These are phyloP conservation scores for Agrilus planipennis DNA, from an alignment of 1,140 invertebrate species.

Conservation along the genomic window DNA sequence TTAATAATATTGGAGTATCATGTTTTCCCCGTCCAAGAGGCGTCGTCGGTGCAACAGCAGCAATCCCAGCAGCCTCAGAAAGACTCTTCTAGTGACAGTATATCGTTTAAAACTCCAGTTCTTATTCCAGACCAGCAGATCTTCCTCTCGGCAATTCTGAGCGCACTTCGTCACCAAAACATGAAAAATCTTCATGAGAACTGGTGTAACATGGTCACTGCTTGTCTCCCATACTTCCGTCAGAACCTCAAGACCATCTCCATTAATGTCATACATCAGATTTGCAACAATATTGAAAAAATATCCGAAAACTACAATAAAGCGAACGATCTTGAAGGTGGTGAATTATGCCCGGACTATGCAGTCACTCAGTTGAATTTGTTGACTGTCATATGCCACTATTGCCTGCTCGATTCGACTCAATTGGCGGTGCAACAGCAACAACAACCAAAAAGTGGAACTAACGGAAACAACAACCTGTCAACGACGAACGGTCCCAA, in stretches of 20 bases:
- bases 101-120: slow-evolving; percentile 52
- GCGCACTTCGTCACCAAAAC: slow-evolving; percentile 53
- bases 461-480: slow-evolving; percentile 37
- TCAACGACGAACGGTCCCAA: slow-evolving; percentile 35
- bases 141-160: slow-evolving; percentile 72
- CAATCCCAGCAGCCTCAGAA: slow-evolving; percentile 27
- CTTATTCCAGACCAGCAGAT: slow-evolving; percentile 72
- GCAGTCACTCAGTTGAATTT: slow-evolving; percentile 69
- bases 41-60: slow-evolving; percentile 20
- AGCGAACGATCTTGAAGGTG: slow-evolving; percentile 19
- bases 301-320: slow-evolving; percentile 32
- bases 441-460: no score
- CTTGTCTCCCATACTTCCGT: slow-evolving; percentile 62
- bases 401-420: slow-evolving; percentile 68
- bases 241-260: slow-evolving; percentile 62
- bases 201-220: slow-evolving; percentile 70
- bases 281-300: slow-evolving; percentile 72
- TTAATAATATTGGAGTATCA: slow-evolving; percentile 71
- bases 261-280: slow-evolving; percentile 65
- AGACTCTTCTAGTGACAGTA: slow-evolving; percentile 33
- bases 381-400: slow-evolving; percentile 72
- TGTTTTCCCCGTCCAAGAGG: slow-evolving; percentile 32
- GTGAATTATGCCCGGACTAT: slow-evolving; percentile 53
- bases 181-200: slow-evolving; percentile 63
- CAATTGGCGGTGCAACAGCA: slow-evolving; percentile 46